Base-by-base conservation (phyloP, 2,797 vertebrate genomes). In the Labroides dimidiatus region DNA sequence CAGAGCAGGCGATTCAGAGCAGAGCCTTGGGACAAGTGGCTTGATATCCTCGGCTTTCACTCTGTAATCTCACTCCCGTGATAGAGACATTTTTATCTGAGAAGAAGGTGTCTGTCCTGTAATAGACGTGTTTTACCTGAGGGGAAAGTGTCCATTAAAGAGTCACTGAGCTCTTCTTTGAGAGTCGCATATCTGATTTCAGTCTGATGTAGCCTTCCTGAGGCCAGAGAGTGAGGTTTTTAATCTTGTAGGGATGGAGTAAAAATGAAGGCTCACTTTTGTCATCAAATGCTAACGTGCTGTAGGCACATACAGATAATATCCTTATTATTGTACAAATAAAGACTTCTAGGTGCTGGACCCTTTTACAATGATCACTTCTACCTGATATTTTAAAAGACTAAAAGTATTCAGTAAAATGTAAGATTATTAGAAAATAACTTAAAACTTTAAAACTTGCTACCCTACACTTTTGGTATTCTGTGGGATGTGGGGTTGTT, bases 91-190 rank as follows among this genome's bases (percentile, higher is more conserved):
- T 78, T 77, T 82, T 77, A 80, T 79, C 80, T 27, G 4, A 77
- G 67, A 53, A 81, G 48, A 77, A 76, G 55, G 65, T 60, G 77
- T 77, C 77, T 69, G 39, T 83, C 75, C 71, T 67, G 52, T 85
- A 82, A 81, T 78, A 60, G 80, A 64, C 64, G 66, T 72, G 65
- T 58, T 71, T 72, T 51, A 70, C 77, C 80, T 8, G 44, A 71
- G 84, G 85, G 74, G 37, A 69, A 80, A 55, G 56, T 64, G 78
- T 90, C 77, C 82, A 87, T 87, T 87, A 78, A 77, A 77, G 75
- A 81, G 78, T 77, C 65, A 75, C 64, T 64, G 72, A 81, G 71
- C 67, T 72, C 56, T 80, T 76, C 69, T 72, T 63, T 73, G 72
- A 78, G 80, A 84, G 45, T 60, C 44, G 44, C 10, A 12, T 75